Evolutionary conservation across 2,113 vertebrate genomes (phyloP), one percentile per base, ranked within the genome.

Genomic region (Neomonachus schauinslandi): DNA sequence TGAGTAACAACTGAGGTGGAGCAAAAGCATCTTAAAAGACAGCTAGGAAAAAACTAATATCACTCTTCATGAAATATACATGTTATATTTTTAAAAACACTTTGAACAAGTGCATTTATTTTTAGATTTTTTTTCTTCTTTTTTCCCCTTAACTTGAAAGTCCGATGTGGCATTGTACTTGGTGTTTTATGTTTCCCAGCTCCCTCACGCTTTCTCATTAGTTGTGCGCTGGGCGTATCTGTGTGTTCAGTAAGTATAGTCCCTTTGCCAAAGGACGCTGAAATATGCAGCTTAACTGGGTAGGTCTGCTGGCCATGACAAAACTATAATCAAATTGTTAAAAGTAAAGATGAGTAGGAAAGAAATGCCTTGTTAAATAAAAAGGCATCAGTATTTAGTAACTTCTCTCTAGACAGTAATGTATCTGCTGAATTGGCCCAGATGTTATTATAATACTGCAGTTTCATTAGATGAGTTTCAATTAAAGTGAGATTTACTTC

Each of bases 1-100:
- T 74, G 53, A 96, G 33, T 94, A 91, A 96, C 97, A 97, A 61
- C 77, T 76, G 79, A 71, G 84, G 69, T 77, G 84, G 81, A 97
- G 19, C 69, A 96, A 61, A 91, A 96, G 83, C 63, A 91, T 55
- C 67, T 97, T 94, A 63, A 72, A 92, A 55, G 76, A 87, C 53
- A 42, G 24, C 19, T 69, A 76, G 90, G 80, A 95, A 87, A 84
- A 89, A 95, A 61, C 65, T 18, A 39, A 61, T 13, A 18, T 36
- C 55, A 79, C 24, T 94, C 46, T 57, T 96, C 22, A 71, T 77
- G 74, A 82, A 93, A 55, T 79, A 84, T 22, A 77, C 4, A 31
- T 91, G 5, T 63, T 93, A 9, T 2, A 61, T 97, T 97, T 96
- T 77, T 85, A 83, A 74, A 86, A 97, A 88, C 24, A 85, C 46